Evolutionary conservation across 37 sponge, comb jelly and placozoan species (phyloP), one percentile per base, ranked within the genome.

Genomic region (Eunapius fragilis): DNA sequence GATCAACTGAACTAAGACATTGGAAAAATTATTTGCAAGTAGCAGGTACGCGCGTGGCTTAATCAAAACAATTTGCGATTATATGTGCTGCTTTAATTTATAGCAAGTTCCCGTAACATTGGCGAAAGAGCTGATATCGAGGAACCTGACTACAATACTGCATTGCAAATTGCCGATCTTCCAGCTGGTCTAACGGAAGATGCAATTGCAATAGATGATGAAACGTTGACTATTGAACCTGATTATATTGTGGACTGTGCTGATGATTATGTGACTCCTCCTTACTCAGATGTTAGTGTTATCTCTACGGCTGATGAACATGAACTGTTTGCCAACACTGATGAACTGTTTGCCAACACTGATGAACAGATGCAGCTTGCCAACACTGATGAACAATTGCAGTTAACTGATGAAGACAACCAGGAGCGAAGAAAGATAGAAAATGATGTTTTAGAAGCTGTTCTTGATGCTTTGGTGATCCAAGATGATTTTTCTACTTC

Each of bases 1-100:
- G 81, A 22, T 58, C 81, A 30, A 80, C 69, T 3, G 81, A 80
- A 27, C 67, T 33, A 68, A 58, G 81, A 26, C 81, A 80, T 33
- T 80, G 81, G 81, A 25, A 41, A 33, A 41, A 76, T 25, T 36
- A 41, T 58, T 58, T 58, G 58, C 58, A 58, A 58, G 58, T 58
- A 58, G 58, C 58, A 58, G 58, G 58, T 58, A 58, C 58, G 58
- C 41, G 58, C 58, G 58, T 58, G 58, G 58, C 58, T 58, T 58
- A 58, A 58, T 58, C 58, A 58, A 58, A 58, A 58, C 58, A 58
- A 58, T 58, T 58, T 58, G 58, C 58, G 58, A 58, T 58, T 58
- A 58, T 58, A 58, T 58, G 58, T 58, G 58, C 58, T 58, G 58
- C 58, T 58, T 58, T 58, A 58, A 58, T 58, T 58, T 58, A 58